phyloP scores from a whole-genome alignment of 2,113 vertebrate genomes.

The Phaethornis superciliosus region DNA sequence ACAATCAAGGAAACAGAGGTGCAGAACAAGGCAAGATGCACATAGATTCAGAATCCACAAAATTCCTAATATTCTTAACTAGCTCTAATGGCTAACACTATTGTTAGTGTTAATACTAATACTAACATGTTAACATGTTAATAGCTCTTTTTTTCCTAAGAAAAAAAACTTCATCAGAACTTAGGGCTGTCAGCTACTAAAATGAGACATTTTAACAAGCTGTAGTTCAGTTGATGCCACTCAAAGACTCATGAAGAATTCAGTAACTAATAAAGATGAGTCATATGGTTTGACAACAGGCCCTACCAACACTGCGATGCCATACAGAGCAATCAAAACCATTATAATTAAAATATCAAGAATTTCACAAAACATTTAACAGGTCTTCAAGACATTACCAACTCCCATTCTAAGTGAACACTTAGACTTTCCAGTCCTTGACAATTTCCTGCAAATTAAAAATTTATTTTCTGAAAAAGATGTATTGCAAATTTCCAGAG shows the following conservation, averaged over 20 bases:
- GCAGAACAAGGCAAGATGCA: background rate
- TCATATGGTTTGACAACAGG: conserved; percentile 23
- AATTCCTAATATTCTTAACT: background rate
- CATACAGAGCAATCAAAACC: background rate
- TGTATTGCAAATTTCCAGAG: background rate
- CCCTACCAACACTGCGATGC: background rate
- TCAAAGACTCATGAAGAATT: background rate
- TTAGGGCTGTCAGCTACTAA: background rate
- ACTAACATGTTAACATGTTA: too few relatives aligned
- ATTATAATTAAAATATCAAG: background rate
- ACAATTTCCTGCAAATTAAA: background rate
- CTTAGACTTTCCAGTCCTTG: background rate
- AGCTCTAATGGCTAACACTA: background rate
- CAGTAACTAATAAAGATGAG: conserved; percentile 6
- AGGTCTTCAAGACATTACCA: background rate
- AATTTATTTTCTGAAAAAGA: background rate
- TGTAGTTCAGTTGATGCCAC: background rate
- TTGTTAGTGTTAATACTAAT: too few relatives aligned
- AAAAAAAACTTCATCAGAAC: background rate
- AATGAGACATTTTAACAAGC: background rate
- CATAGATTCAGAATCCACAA: background rate
- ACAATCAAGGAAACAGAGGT: background rate
- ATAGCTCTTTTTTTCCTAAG: background rate
- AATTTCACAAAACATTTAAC: background rate
- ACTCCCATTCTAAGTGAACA: background rate